Base-by-base conservation (phyloP, 2,888 invertebrate genomes). In the Polydesmus complanatus region DNA sequence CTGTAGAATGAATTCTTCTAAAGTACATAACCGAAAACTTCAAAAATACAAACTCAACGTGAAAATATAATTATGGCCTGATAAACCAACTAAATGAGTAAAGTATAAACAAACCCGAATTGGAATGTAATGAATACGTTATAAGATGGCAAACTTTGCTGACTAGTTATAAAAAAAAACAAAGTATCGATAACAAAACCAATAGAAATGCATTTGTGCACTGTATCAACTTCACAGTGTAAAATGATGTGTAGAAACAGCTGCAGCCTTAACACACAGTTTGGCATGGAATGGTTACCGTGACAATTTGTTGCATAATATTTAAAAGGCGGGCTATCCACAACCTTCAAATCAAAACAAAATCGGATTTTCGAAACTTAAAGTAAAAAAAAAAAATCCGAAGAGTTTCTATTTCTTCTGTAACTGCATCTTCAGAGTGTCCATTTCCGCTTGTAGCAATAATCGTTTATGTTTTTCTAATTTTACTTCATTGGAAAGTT, bases 401-500 rank as follows among this genome's bases (percentile, higher is more conserved):
- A 37, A 37, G 5, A 37, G 14, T 37, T 37, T 37, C 14, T 22
- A 56, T 25, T 37, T 56, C 26, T 22, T 26, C 19, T 8, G 26
- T 14, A 64, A 51, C 47, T 51, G 58, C 66, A 71, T 73, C 63
- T 71, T 70, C 56, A 75, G 68, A 58, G 73, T 64, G 58, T 73
- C 73, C 48, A 75, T 68, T 66, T 75, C 74, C n/a, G 74, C 73
- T 68, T 75, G 73, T 50, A 74, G 70, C 59, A 68, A 70, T 37
- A 73, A 67, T 56, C 75, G 67, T 19, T 71, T 67, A 64, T 75
- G 74, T 68, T 73, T 75, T 64, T 75, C 76, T 51, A 74, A 67
- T 49, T 70, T 67, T 25, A 70, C 61, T 64, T 70, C 68, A 22
- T 60, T 63, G 56, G 65, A 66, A 52, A 69, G 63, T 55, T 69